phyloP scores from a whole-genome alignment of 2,888 invertebrate species.

The Apocheima hispidaria region DNA sequence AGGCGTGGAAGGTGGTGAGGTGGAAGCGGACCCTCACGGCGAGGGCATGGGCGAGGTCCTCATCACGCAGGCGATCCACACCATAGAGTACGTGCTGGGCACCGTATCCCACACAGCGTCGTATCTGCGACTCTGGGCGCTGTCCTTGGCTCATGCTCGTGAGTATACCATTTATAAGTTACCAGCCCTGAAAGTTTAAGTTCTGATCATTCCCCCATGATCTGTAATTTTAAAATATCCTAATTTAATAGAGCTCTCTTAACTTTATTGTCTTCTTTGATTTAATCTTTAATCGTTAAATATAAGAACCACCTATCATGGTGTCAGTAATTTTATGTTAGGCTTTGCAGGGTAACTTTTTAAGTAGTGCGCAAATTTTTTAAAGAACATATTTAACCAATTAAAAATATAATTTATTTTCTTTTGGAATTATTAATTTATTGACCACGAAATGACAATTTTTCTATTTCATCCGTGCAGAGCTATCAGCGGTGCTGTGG shows the following conservation, averaged over 20 bases:
- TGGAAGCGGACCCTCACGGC: conserved; percentile 61
- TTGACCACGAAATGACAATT: too few species aligned
- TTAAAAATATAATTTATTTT: too few species aligned
- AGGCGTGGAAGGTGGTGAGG: conserved; percentile 71
- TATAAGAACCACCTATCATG: too few species aligned
- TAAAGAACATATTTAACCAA: too few species aligned
- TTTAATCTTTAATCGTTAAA: too few species aligned
- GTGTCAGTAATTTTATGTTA: too few species aligned
- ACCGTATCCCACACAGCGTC: conserved; percentile 97
- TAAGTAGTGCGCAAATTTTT: too few species aligned
- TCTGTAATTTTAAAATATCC: neutral
- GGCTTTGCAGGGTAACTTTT: too few species aligned
- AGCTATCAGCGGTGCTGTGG: conserved; percentile 94
- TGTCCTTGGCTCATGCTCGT: conserved; percentile 95
- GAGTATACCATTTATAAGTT: conserved; percentile 69
- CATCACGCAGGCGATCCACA: conserved; percentile 95
- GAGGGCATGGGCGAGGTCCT: conserved; percentile 90
- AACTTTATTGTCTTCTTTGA: too few species aligned
- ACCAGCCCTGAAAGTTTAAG: neutral
- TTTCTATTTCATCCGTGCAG: conserved; percentile 69
- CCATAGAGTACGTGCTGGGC: conserved; percentile 95
- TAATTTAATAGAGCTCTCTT: too few species aligned
- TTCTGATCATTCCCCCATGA: neutral
- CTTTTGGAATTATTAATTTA: too few species aligned
- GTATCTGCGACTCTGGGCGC: conserved; percentile 95